A percentile compares a stretch with the other conserved stretches of the same genome.
phyloP scores from a whole-genome alignment of 2,113 vertebrate genomes.

The Sylvilagus bachmani region DNA sequence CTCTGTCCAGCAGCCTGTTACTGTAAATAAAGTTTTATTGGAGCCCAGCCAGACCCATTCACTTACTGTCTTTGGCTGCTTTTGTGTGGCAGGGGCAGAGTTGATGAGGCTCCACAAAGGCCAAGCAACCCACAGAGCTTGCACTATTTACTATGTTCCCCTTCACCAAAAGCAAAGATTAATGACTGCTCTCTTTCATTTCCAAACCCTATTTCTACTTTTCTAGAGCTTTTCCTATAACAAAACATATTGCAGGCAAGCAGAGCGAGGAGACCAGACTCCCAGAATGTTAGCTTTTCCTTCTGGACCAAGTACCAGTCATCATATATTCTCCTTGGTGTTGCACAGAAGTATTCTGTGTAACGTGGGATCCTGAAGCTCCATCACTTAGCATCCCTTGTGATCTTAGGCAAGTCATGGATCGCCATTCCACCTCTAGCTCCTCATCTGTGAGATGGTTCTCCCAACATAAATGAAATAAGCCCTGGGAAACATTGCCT shows the following conservation, averaged over 20 bases:
- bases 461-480: neutral
- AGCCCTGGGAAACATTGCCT: neutral
- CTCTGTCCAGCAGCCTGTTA: neutral
- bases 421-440: neutral
- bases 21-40: neutral
- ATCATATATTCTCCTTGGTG: neutral
- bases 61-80: neutral
- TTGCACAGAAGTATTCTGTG: neutral
- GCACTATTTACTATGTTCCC: neutral
- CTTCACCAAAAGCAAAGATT: neutral
- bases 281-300: neutral
- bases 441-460: neutral
- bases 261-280: neutral
- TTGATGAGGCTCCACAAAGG: neutral
- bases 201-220: neutral
- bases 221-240: neutral
- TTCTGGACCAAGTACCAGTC: neutral
- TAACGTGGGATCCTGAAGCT: neutral
- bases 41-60: neutral
- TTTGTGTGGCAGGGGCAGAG: neutral
- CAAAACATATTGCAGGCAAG: neutral
- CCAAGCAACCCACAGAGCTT: neutral
- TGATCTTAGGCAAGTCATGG: neutral
- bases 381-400: neutral
- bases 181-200: neutral